Conservation (phyloP, 2,888 invertebrate genomes). For the Plagodis dolabraria region DNA sequence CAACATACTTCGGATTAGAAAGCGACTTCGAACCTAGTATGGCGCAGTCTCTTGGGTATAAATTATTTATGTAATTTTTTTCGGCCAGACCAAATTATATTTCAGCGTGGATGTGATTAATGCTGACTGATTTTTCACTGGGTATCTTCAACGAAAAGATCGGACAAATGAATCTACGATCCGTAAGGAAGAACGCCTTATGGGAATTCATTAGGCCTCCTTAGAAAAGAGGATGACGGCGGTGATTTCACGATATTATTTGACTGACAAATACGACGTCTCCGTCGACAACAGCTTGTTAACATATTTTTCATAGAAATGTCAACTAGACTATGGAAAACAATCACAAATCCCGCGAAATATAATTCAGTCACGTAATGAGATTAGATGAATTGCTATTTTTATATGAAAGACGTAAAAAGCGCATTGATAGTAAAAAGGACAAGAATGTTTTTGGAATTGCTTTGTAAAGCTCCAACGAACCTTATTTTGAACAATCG, state of each 20-base stretch:
- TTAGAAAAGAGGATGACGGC: constrained; percentile 53
- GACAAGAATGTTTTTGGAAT: constrained; percentile 36
- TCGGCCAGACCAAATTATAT: constrained; percentile 77
- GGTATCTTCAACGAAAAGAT: constrained; percentile 70
- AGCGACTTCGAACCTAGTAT: constrained; percentile 39
- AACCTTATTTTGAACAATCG: constrained; percentile 70
- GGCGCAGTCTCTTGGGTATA: constrained; percentile 68
- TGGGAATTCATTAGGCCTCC: constrained; percentile 71
- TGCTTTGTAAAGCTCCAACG: constrained; percentile 46
- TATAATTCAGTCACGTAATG: constrained; percentile 63
- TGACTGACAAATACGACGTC: constrained; percentile 50
- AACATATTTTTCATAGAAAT: constrained; percentile 35
- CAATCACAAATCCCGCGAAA: constrained; percentile 57
- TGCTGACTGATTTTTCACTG: constrained; percentile 79
- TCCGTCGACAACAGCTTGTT: constrained; percentile 39
- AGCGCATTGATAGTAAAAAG: constrained; percentile 42
- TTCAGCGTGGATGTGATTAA: constrained; percentile 80
- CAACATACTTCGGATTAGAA: constrained; percentile 61
- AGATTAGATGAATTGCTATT: constrained; percentile 52
- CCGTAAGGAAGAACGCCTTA: constrained; percentile 60
- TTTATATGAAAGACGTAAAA: constrained; percentile 44
- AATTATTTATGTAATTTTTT: constrained; percentile 82
- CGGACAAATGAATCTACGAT: constrained; percentile 75
- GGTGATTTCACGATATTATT: constrained; percentile 60
- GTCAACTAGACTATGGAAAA: constrained; percentile 38